Conservation (phyloP, 2,888 invertebrate species). For the Tetrapedia diversipes region DNA sequence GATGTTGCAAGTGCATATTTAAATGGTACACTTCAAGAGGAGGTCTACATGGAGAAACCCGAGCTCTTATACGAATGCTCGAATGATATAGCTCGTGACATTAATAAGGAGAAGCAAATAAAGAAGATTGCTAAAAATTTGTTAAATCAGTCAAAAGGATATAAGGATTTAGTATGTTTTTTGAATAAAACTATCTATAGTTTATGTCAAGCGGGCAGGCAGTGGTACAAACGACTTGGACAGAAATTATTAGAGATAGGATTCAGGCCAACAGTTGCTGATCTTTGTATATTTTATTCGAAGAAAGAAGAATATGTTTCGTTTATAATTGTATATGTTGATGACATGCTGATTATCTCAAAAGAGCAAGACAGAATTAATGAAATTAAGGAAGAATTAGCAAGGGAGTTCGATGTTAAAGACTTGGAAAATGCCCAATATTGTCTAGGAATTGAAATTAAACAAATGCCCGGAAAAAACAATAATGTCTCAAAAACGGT, state of each 20-base stretch:
- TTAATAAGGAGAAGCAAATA: constrained; percentile 10
- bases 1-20: background rate
- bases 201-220: constrained; percentile 47
- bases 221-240: constrained; percentile 43
- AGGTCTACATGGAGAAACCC: constrained; percentile 33
- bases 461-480: constrained; percentile 1
- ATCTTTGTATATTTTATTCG: constrained; percentile 47
- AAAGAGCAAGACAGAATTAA: constrained; percentile 18
- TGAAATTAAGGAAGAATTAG: constrained; percentile 14
- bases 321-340: constrained; percentile 18
- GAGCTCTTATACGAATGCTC: constrained; percentile 14
- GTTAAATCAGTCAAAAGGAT: background rate
- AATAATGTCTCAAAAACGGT: constrained; percentile 39
- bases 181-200: constrained; percentile 54
- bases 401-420: constrained; percentile 40
- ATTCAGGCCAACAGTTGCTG: constrained; percentile 37
- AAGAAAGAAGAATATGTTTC: background rate
- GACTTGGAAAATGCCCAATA: constrained; percentile 42
- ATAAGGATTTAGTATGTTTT: constrained; percentile 33
- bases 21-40: constrained; percentile 26
- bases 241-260: constrained; percentile 17
- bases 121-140: constrained; percentile 1
- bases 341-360: too few species aligned
- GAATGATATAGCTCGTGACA: constrained; percentile 10
- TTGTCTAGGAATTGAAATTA: constrained; percentile 52